Conservation (phyloP, 2,797 vertebrate species). For the Acestrorhynchus altus region DNA sequence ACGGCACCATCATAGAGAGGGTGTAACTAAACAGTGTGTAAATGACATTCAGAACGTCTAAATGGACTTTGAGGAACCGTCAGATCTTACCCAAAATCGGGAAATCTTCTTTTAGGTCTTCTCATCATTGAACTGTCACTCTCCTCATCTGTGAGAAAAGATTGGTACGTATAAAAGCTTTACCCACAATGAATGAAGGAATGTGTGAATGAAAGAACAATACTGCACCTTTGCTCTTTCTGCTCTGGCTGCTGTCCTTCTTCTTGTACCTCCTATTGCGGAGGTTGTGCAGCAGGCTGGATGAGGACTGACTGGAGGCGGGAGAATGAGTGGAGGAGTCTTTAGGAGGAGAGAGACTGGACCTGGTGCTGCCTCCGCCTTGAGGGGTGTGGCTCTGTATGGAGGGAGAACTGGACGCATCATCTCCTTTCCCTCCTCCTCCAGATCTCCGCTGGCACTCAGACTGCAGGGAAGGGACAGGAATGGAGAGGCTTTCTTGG, state of each 20-base stretch:
- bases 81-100: conserved; percentile 84
- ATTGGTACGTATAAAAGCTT: background rate
- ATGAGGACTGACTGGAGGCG: conserved; percentile 72
- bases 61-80: background rate
- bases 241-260: conserved; percentile 69
- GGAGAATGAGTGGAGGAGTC: conserved; percentile 72
- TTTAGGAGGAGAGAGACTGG: conserved; percentile 66
- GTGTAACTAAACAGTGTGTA: background rate
- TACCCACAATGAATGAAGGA: no score
- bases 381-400: conserved; percentile 68
- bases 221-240: conserved; percentile 71
- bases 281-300: conserved; percentile 68
- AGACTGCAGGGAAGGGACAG: conserved; percentile 46
- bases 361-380: conserved; percentile 58
- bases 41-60: background rate
- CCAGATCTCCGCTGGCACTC: conserved; percentile 15
- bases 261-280: conserved; percentile 78
- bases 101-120: conserved; percentile 87
- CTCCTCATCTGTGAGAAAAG: conserved; percentile 69
- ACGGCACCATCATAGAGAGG: conserved; percentile 14
- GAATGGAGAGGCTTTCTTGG: conserved; percentile 65
- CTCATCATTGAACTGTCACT: conserved; percentile 72
- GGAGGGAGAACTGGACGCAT: conserved; percentile 66
- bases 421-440: conserved; percentile 60
- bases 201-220: background rate